These are phyloP conservation scores for Plemyria rubiginata DNA, from an alignment of 2,888 invertebrate genomes.

Conservation along the genomic window DNA sequence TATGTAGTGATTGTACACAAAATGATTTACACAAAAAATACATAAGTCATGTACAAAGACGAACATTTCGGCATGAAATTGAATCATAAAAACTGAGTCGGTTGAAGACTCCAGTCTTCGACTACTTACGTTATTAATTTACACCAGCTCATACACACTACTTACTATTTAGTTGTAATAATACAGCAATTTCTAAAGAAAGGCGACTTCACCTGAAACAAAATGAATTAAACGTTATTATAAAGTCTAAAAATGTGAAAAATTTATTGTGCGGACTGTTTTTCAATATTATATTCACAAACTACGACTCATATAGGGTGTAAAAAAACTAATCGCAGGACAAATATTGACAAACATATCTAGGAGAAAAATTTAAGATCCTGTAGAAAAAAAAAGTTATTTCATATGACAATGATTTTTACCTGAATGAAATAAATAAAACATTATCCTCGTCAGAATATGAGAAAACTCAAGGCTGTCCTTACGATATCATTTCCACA, in stretches of 20 bases:
- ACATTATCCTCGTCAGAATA: neutral
- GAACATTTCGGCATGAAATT: no score
- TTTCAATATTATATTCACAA: neutral
- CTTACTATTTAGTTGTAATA: neutral
- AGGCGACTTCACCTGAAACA: neutral
- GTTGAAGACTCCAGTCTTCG: neutral
- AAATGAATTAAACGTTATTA: neutral
- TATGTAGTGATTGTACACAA: no score
- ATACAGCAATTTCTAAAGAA: neutral
- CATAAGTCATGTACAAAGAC: no score
- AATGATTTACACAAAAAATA: no score
- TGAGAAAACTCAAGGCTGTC: neutral
- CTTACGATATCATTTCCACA: neutral
- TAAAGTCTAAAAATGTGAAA: neutral
- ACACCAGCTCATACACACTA: no score
- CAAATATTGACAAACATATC: no score
- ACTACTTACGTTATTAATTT: no score
- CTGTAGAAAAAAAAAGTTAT: neutral
- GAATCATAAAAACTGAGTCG: no score
- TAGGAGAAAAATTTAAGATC: neutral
- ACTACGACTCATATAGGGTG: neutral
- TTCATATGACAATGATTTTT: neutral
- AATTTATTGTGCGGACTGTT: neutral
- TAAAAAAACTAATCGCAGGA: no score
- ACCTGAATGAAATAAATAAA: constrained; percentile 1